phyloP scores from a whole-genome alignment of 2,113 vertebrate species.

The Otocyon megalotis region DNA sequence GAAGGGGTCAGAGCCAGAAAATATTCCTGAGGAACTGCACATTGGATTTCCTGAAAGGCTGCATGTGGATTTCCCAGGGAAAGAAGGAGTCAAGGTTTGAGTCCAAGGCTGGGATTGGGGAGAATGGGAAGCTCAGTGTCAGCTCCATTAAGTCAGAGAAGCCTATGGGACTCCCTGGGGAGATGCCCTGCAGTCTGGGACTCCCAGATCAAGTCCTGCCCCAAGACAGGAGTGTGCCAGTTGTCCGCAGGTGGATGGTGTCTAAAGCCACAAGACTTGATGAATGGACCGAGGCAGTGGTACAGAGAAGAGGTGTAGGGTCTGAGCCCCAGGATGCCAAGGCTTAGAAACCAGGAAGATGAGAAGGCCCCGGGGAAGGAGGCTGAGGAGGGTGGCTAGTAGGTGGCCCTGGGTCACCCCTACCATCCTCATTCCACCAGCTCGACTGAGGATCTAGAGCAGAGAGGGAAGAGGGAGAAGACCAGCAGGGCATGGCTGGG shows the following conservation, averaged over 20 bases:
- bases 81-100: not conserved
- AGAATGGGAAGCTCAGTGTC: not conserved
- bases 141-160: not conserved
- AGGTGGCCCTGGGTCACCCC: not conserved
- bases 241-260: not conserved
- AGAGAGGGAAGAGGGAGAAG: not conserved
- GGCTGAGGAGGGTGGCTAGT: not conserved
- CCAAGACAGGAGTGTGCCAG: rapidly evolving
- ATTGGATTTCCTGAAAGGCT: not conserved
- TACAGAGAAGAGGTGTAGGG: not conserved
- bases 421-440: not conserved
- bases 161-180: not conserved
- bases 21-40: not conserved
- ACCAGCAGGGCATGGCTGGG: not conserved
- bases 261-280: not conserved
- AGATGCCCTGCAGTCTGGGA: not conserved
- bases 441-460: not conserved
- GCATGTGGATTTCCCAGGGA: not conserved
- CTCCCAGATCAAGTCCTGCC: not conserved
- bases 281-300: not conserved
- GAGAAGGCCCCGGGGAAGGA: not conserved
- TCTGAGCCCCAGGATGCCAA: not conserved
- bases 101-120: not conserved
- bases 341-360: not conserved
- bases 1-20: not conserved